Percentiles rank a stretch among this genome's conserved stretches.
phyloP scores from a whole-genome alignment of 2,797 vertebrate genomes.

The Urophycis tenuis region DNA sequence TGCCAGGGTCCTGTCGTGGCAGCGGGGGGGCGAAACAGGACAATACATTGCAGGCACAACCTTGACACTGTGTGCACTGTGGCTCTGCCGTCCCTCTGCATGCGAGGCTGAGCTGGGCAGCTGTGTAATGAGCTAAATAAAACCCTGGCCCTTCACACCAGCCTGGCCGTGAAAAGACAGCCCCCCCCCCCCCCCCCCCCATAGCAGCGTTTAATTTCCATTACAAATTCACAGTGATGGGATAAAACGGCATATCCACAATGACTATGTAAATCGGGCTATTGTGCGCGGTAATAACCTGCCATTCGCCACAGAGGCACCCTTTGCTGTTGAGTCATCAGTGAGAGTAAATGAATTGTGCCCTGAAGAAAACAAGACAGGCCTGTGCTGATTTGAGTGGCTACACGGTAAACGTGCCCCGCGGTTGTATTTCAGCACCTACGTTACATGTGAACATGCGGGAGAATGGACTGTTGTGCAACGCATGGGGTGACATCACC shows the following conservation, averaged over 20 bases:
- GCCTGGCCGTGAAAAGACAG: slow-evolving; percentile 47
- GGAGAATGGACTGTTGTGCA: background rate
- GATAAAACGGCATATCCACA: slow-evolving; percentile 30
- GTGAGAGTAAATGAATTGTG: slow-evolving; percentile 16
- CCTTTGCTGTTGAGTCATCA: slow-evolving; percentile 23
- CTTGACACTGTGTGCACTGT: slow-evolving; percentile 42
- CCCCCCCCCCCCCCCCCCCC: too few relatives aligned
- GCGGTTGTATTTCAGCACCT: background rate
- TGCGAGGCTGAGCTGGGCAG: slow-evolving; percentile 49
- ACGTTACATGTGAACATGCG: slow-evolving; percentile 16
- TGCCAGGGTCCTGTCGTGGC: slow-evolving; percentile 40
- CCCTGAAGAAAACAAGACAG: slow-evolving; percentile 7
- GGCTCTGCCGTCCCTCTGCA: slow-evolving; percentile 20
- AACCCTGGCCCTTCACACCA: slow-evolving; percentile 50
- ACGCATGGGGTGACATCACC: background rate
- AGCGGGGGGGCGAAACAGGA: slow-evolving; percentile 44
- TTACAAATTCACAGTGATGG: slow-evolving; percentile 31
- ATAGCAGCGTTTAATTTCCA: slow-evolving; percentile 39
- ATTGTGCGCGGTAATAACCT: slow-evolving; percentile 17
- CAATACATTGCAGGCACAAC: slow-evolving; percentile 35
- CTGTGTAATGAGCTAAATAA: slow-evolving; percentile 70
- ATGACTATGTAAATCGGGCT: slow-evolving; percentile 40
- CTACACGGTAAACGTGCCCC: background rate
- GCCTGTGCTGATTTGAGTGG: background rate
- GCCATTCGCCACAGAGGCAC: slow-evolving; percentile 17